Conservation (phyloP, 2,797 vertebrate species). For the Ctenopoma kingsleyae region DNA sequence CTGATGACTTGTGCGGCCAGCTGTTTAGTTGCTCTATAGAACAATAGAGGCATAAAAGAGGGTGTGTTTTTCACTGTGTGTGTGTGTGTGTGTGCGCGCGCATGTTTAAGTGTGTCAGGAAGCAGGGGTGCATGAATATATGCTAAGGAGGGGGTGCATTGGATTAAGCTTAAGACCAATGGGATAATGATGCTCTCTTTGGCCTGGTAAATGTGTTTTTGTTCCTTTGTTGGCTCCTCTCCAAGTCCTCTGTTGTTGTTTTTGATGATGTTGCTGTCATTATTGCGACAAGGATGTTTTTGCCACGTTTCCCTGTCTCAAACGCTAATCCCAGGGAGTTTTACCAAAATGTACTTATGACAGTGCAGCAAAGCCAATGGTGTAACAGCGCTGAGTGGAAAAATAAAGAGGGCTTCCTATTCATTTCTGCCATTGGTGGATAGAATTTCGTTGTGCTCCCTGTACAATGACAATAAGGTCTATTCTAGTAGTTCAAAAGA, state of each 20-base stretch:
- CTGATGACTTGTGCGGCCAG: slow-evolving; percentile 73
- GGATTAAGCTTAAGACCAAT: slow-evolving; percentile 73
- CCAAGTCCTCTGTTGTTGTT: slow-evolving; percentile 54
- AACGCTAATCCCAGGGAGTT: slow-evolving; percentile 68
- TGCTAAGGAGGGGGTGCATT: slow-evolving; percentile 16
- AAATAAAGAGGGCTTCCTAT: neutral
- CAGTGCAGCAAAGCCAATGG: slow-evolving; percentile 31
- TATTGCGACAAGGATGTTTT: slow-evolving; percentile 54
- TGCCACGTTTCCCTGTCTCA: slow-evolving; percentile 41
- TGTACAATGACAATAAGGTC: too few species aligned
- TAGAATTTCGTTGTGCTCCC: too few species aligned
- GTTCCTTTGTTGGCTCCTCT: slow-evolving; percentile 46
- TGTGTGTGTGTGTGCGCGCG: slow-evolving; percentile 4
- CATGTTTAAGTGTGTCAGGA: slow-evolving; percentile 32
- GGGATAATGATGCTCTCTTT: slow-evolving; percentile 74
- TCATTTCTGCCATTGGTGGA: slow-evolving; percentile 18
- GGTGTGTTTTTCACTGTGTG: slow-evolving; percentile 48
- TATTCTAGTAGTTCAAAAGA: neutral
- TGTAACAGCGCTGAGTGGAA: slow-evolving; percentile 9
- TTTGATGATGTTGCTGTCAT: slow-evolving; percentile 51
- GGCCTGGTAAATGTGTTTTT: slow-evolving; percentile 77
- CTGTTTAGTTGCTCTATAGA: slow-evolving; percentile 64
- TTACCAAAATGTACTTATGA: slow-evolving; percentile 68
- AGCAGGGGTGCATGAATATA: slow-evolving; percentile 42
- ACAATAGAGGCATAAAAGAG: slow-evolving; percentile 73